Conservation (phyloP, 2,797 vertebrate species). For the Phalloptychus januarius region DNA sequence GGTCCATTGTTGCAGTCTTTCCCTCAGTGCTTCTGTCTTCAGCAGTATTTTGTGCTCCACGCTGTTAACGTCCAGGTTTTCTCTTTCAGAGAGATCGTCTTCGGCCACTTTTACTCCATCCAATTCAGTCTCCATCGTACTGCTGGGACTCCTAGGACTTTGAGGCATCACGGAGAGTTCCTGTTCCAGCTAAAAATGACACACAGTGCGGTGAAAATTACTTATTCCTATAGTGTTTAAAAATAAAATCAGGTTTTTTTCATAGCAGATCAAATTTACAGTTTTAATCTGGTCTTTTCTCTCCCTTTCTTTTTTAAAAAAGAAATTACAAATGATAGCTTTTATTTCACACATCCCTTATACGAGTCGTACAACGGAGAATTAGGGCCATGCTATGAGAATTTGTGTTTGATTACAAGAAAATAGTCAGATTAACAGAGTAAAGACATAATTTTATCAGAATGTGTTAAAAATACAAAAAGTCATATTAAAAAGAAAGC, state of each 20-base stretch:
- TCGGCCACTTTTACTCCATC: neutral
- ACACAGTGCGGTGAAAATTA: slow-evolving; percentile 14
- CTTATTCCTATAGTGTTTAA: neutral
- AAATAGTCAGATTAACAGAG: no score
- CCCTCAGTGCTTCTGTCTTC: slow-evolving; percentile 79
- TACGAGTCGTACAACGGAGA: no score
- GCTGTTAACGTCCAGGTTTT: slow-evolving; percentile 35
- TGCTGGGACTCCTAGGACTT: slow-evolving; percentile 49
- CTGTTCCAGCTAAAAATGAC: slow-evolving; percentile 76
- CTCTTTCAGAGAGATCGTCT: slow-evolving; percentile 34
- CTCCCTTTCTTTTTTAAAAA: no score
- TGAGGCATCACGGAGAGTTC: slow-evolving; percentile 70
- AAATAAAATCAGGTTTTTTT: no score
- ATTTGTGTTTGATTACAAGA: no score
- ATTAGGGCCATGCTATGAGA: no score
- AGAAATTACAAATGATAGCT: no score
- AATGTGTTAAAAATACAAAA: no score
- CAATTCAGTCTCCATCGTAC: slow-evolving; percentile 30
- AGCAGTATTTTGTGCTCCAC: slow-evolving; percentile 70
- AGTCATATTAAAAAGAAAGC: no score
- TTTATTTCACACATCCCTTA: no score
- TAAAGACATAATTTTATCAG: no score
- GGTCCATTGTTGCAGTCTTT: slow-evolving; percentile 79
- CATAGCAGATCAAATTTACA: neutral
- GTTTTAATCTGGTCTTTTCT: neutral